Evolutionary conservation across 2,888 invertebrate species (phyloP).

Genomic region (Drosophila rubida): DNA sequence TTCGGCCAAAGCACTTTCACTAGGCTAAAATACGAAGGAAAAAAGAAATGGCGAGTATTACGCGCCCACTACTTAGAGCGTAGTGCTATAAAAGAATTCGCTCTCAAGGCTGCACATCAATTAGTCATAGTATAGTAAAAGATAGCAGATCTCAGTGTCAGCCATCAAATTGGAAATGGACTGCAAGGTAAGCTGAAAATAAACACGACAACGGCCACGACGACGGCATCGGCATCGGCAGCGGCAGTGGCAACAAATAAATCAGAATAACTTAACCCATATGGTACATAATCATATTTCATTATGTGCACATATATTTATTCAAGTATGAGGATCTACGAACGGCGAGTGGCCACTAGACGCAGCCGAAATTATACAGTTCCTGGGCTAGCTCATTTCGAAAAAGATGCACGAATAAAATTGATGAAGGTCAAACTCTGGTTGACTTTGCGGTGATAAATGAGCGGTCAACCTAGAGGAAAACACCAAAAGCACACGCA

Average conservation of each 20-base stretch:
- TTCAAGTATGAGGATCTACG: slow-evolving; percentile 22
- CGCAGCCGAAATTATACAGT: slow-evolving; percentile 41
- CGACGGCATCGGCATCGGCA: no score
- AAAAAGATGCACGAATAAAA: slow-evolving; percentile 66
- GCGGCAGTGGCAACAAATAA: slow-evolving; percentile 34
- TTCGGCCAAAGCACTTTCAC: slow-evolving; percentile 28
- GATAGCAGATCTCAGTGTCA: slow-evolving; percentile 4
- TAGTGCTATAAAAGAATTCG: slow-evolving; percentile 14
- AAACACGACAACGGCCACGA: slow-evolving; percentile 8
- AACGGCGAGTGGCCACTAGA: background rate
- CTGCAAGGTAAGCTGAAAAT: slow-evolving; percentile 11
- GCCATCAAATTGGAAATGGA: slow-evolving; percentile 21
- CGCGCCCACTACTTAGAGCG: slow-evolving; percentile 50
- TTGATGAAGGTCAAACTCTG: slow-evolving; percentile 74
- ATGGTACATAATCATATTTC: slow-evolving; percentile 63
- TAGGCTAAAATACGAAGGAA: background rate
- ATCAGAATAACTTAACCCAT: slow-evolving; percentile 56
- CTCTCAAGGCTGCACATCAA: slow-evolving; percentile 16
- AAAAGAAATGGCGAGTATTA: background rate
- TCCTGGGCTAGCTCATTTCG: slow-evolving; percentile 45
- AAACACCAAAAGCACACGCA: slow-evolving; percentile 24
- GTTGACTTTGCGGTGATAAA: slow-evolving; percentile 76
- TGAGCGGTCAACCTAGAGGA: slow-evolving; percentile 69
- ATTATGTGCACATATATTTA: slow-evolving; percentile 45
- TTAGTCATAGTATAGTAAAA: slow-evolving; percentile 13